Conservation (phyloP, 2,797 vertebrate species). For the Sebastolobus alascanus region DNA sequence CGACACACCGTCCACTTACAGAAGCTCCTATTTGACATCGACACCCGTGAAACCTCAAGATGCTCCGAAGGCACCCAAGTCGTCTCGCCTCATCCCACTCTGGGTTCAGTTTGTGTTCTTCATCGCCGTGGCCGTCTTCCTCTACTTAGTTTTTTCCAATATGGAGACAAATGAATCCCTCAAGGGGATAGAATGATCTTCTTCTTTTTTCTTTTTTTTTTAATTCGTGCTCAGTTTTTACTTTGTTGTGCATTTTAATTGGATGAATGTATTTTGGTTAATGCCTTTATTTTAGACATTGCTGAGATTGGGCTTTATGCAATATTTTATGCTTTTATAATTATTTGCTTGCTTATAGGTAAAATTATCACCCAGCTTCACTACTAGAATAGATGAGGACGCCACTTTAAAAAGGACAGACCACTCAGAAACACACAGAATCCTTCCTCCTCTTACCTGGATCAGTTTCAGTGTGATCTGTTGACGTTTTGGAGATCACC, state of each 20-base stretch:
- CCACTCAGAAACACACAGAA: not conserved
- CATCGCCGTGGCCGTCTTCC: constrained; percentile 71
- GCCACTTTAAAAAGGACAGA: not conserved
- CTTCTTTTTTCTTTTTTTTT: not conserved
- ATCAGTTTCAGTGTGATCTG: constrained; percentile 8
- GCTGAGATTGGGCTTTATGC: constrained; percentile 40
- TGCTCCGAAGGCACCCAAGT: constrained; percentile 38
- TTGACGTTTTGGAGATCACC: not conserved
- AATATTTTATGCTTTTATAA: constrained; percentile 33
- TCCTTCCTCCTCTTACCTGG: not conserved
- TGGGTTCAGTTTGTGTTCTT: constrained; percentile 85
- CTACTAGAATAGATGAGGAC: not conserved
- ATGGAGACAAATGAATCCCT: constrained; percentile 79
- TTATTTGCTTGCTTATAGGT: constrained; percentile 14
- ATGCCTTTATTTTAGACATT: constrained; percentile 40
- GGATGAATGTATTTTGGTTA: constrained; percentile 40
- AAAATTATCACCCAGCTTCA: not conserved
- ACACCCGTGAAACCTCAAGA: constrained; percentile 38
- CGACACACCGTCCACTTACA: constrained; percentile 60
- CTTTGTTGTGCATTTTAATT: constrained; percentile 49
- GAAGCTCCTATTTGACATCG: constrained; percentile 53
- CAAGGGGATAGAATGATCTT: constrained; percentile 68
- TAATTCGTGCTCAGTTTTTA: constrained; percentile 1
- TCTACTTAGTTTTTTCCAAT: constrained; percentile 79
- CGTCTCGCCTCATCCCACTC: constrained; percentile 70